Percentiles rank a stretch among this genome's conserved stretches.
phyloP scores from a whole-genome alignment of 2,797 vertebrate genomes.

The Microcaecilia unicolor region DNA sequence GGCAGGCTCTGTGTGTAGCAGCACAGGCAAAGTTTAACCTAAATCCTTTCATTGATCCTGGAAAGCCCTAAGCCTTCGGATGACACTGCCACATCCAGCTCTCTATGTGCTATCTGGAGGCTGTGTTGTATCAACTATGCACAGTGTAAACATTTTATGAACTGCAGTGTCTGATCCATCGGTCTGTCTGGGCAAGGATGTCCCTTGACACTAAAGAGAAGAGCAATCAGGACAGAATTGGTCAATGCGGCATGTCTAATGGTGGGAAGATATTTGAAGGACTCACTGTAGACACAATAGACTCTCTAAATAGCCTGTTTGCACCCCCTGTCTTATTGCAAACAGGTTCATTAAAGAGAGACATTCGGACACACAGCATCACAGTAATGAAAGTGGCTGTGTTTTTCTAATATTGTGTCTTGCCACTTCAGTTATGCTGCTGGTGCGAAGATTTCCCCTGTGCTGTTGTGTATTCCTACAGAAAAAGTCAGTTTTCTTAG shows the following conservation, averaged over 20 bases:
- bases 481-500: slow-evolving; percentile 71
- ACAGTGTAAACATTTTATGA: slow-evolving; percentile 74
- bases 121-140: slow-evolving; percentile 46
- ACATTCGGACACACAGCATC: slow-evolving; percentile 73
- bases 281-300: slow-evolving; percentile 71
- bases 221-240: slow-evolving; percentile 75
- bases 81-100: slow-evolving; percentile 52
- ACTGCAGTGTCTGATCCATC: slow-evolving; percentile 69
- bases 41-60: slow-evolving; percentile 56
- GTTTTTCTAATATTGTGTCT: slow-evolving; percentile 72
- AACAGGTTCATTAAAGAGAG: slow-evolving; percentile 75
- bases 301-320: slow-evolving; percentile 76
- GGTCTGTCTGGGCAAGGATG: slow-evolving; percentile 64
- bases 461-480: slow-evolving; percentile 69
- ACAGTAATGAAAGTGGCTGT: slow-evolving; percentile 73
- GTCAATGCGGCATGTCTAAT: slow-evolving; percentile 77
- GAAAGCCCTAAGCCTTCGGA: slow-evolving; percentile 56
- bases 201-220: slow-evolving; percentile 66
- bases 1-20: too few species aligned
- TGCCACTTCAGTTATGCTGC: slow-evolving; percentile 72
- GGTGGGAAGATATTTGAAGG: slow-evolving; percentile 71
- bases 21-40: slow-evolving; percentile 47
- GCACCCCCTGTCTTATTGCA: slow-evolving; percentile 73
- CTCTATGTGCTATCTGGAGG: slow-evolving; percentile 51
- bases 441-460: slow-evolving; percentile 69